A percentile compares a stretch with the other conserved stretches of the same genome.
phyloP scores from a whole-genome alignment of 2,797 vertebrate genomes.

The Pseudotriccus pelzelni region DNA sequence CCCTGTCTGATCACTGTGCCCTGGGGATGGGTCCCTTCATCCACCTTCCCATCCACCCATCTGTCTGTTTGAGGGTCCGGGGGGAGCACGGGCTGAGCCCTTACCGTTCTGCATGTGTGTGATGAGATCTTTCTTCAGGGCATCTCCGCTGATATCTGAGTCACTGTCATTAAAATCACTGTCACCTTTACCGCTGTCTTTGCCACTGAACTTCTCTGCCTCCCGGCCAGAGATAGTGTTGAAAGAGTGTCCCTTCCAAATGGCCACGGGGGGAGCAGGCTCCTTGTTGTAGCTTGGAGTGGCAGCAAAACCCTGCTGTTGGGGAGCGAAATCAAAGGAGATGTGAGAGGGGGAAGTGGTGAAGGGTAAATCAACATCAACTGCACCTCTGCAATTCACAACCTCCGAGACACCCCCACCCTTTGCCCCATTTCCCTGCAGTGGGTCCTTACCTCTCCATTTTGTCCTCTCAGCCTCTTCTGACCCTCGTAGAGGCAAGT shows the following conservation, averaged over 20 bases:
- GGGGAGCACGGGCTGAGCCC: not conserved
- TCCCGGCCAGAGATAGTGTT: conserved; percentile 91
- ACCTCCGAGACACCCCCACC: not conserved
- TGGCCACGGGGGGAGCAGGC: conserved; percentile 84
- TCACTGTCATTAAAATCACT: conserved; percentile 98
- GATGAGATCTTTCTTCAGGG: conserved; percentile 90
- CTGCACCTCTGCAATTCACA: not conserved
- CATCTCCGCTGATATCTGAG: conserved; percentile 93
- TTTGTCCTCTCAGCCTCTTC: conserved; percentile 83
- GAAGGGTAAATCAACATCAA: not conserved
- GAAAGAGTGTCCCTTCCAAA: conserved; percentile 96
- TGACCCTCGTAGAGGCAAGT: conserved; percentile 85
- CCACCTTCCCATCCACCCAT: not conserved
- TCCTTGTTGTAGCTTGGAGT: conserved; percentile 88
- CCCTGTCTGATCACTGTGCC: not conserved
- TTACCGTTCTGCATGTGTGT: conserved; percentile 89
- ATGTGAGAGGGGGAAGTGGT: not conserved
- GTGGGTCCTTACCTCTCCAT: conserved; percentile 83
- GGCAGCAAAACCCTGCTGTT: conserved; percentile 85
- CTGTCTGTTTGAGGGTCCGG: not conserved
- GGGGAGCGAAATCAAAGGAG: not conserved
- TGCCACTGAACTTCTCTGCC: conserved; percentile 93
- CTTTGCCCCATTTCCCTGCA: rapidly evolving
- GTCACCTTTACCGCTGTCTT: conserved; percentile 97
- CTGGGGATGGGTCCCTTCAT: not conserved